Base-by-base conservation (phyloP, 2,888 invertebrate genomes). In the Phalera bucephala region DNA sequence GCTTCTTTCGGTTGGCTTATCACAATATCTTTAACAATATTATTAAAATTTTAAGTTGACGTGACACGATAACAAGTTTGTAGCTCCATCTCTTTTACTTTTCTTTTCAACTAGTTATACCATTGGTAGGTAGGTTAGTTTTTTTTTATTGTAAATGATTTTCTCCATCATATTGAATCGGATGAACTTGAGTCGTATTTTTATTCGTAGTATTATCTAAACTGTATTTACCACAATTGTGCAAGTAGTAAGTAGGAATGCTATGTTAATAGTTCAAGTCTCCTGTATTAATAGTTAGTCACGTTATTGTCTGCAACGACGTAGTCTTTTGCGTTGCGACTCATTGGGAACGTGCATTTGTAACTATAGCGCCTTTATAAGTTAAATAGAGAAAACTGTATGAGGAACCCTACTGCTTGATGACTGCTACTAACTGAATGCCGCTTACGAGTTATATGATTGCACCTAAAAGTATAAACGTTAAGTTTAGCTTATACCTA, bases 351-450 rank as follows among this genome's bases (percentile, higher is more conserved):
- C 0, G 55, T 56, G 13, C 55, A 56, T 31, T 52, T 56, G 36
- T 50, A 56, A 1, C 55, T 25, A 0, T 48, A 6, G 6, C 30
- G 3, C 45, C 45, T 3, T 22, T 27, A 9, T 40, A 53, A 0
- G 49, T 35, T 2, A 21, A 6, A 14, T 36, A 40, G 9, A 48
- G 52, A 20, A 36, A 46, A 13, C 52, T 49, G 30, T 56, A 64
- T 0, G 66, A 64, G 20, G 56, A 66, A 7, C 52, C 40, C 0
- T 45, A 35, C 21, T 49, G 49, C 48, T 48, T 56, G 15, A 55
- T 46, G 10, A 64, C 45, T 27, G n/a, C n/a, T n/a, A n/a, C n/a
- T n/a, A n/a, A n/a, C n/a, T 45, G 45, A 26, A 52, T 63, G 3
- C 62, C 62, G 27, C 48, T 55, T 2, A 39, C 11, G 8, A 58